A percentile compares a stretch with the other conserved stretches of the same genome.
Evolutionary conservation across 2,113 vertebrate genomes (phyloP).

Genomic region (Neoarius graeffei): DNA sequence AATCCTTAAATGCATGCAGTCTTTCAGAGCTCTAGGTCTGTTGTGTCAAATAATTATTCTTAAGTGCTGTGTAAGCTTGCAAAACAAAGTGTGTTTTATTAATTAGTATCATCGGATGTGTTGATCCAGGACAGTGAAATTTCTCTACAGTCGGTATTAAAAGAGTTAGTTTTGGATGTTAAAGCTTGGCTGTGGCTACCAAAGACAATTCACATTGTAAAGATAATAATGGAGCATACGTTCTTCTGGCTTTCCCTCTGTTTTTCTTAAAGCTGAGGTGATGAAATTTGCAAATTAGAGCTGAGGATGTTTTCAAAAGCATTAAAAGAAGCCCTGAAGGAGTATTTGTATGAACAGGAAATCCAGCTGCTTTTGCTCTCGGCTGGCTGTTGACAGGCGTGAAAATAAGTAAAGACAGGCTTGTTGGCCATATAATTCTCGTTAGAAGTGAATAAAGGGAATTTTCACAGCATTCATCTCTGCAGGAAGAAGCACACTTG

Average conservation of each 20-base stretch:
- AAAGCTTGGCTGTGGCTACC: not conserved
- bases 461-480: slow-evolving; percentile 25
- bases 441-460: not conserved
- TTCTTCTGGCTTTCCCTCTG: not conserved
- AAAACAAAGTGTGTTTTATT: slow-evolving; percentile 12
- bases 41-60: not conserved
- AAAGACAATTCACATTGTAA: not conserved
- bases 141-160: not conserved
- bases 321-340: slow-evolving; percentile 22
- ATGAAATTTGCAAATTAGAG: slow-evolving; percentile 23
- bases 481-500: not conserved
- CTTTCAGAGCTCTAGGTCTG: not conserved
- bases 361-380: slow-evolving; percentile 30
- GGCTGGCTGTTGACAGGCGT: slow-evolving; percentile 32
- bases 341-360: slow-evolving; percentile 35
- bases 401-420: slow-evolving; percentile 38
- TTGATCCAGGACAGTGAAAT: slow-evolving; percentile 1
- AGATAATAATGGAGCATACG: not conserved
- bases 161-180: not conserved
- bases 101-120: not conserved
- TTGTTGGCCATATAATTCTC: slow-evolving; percentile 22
- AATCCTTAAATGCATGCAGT: not conserved
- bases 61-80: not conserved
- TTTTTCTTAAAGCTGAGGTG: slow-evolving; percentile 13
- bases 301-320: slow-evolving; percentile 18